These are phyloP conservation scores for Thera britannica DNA, from an alignment of 2,888 invertebrate species.

Conservation along the genomic window DNA sequence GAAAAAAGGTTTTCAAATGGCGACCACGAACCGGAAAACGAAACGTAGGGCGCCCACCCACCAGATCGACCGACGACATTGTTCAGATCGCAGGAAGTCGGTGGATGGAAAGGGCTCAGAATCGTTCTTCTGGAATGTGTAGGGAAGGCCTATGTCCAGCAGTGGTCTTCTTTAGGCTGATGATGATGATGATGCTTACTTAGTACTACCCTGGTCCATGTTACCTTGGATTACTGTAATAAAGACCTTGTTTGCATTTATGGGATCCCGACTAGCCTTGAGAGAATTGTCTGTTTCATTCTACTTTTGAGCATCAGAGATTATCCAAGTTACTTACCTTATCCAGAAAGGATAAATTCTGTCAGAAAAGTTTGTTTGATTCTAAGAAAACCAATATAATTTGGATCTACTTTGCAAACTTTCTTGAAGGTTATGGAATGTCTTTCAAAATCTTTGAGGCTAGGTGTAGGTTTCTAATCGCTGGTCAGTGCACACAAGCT, in stretches of 20 bases:
- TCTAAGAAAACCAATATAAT: background rate
- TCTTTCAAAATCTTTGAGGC: background rate
- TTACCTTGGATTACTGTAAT: constrained; percentile 34
- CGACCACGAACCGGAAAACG: too few relatives aligned
- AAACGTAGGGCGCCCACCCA: too few relatives aligned
- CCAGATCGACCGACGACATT: too few relatives aligned
- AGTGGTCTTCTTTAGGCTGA: too few relatives aligned
- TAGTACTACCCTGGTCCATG: background rate
- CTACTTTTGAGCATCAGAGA: constrained; percentile 3
- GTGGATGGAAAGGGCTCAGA: too few relatives aligned
- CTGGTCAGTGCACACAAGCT: too few relatives aligned
- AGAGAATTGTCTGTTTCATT: constrained; percentile 27
- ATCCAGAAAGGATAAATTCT: constrained; percentile 3
- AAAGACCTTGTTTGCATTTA: constrained; percentile 38
- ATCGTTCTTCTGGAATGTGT: too few relatives aligned
- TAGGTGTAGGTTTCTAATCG: background rate
- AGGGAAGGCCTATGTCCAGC: too few relatives aligned
- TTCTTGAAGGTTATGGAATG: background rate
- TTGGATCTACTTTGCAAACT: background rate
- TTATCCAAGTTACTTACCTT: constrained; percentile 5
- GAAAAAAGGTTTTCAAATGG: too few relatives aligned
- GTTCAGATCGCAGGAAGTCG: too few relatives aligned
- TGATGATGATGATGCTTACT: background rate
- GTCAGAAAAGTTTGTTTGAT: background rate
- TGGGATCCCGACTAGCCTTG: constrained; percentile 31